Conservation (phyloP, 2,113 vertebrate species). For the Herpetotheres cachinnans region DNA sequence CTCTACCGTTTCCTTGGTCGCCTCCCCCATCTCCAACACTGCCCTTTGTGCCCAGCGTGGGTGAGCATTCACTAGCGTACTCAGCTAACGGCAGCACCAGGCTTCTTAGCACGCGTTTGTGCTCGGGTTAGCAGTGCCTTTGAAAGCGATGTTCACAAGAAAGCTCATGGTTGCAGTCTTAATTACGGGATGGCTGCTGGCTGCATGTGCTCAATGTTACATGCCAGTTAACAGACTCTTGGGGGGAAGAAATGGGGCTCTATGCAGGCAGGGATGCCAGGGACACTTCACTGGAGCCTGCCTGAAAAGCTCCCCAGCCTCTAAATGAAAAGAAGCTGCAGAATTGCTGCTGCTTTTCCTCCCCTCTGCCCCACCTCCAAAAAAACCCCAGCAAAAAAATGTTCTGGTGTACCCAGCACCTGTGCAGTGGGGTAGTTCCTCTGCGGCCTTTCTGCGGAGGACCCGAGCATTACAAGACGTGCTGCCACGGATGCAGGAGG, state of each 20-base stretch:
- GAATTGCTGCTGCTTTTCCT: accelerated
- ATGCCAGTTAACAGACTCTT: accelerated
- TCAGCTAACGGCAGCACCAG: background rate
- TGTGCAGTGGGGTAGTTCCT: background rate
- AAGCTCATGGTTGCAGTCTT: background rate
- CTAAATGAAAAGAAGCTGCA: background rate
- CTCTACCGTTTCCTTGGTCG: accelerated
- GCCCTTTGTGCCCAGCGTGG: background rate
- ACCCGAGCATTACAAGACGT: accelerated
- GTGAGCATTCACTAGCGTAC: accelerated
- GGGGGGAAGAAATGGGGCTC: background rate
- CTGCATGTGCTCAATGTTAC: accelerated
- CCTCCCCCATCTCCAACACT: accelerated
- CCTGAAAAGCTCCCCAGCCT: background rate
- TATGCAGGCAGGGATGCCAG: background rate
- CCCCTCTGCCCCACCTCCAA: background rate
- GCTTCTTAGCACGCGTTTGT: background rate
- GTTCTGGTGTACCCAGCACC: accelerated
- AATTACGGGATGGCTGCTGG: background rate
- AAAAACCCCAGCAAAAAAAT: background rate
- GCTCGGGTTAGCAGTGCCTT: background rate
- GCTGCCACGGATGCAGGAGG: background rate
- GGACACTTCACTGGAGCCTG: background rate
- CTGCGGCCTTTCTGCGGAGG: background rate
- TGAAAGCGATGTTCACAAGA: accelerated